phyloP scores from a whole-genome alignment of 2,113 vertebrate genomes.

The Rissa tridactyla region DNA sequence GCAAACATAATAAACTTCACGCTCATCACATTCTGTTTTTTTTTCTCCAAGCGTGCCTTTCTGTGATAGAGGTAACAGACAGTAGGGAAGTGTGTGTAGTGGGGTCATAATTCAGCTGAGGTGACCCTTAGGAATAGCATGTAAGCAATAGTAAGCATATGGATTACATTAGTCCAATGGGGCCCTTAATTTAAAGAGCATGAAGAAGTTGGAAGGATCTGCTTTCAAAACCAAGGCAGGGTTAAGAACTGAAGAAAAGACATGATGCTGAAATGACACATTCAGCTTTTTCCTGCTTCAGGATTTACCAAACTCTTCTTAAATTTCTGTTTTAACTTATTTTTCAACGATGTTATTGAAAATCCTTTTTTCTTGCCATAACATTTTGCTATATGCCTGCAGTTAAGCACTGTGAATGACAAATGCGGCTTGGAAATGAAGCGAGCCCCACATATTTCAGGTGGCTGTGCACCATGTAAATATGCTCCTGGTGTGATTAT shows the following conservation, averaged over 20 bases:
- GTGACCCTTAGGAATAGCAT: slow-evolving; percentile 7
- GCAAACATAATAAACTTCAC: background rate
- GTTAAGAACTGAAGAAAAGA: slow-evolving; percentile 26
- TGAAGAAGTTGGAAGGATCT: slow-evolving; percentile 26
- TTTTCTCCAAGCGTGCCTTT: background rate
- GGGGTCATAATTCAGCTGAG: slow-evolving; percentile 8
- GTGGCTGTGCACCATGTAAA: background rate
- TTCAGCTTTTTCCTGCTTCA: background rate
- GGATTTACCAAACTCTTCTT: background rate
- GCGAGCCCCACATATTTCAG: background rate
- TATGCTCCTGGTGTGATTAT: background rate
- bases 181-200: slow-evolving; percentile 45
- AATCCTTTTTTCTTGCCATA: background rate
- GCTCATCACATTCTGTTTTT: background rate
- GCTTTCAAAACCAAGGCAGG: slow-evolving; percentile 31
- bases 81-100: background rate
- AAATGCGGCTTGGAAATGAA: slow-evolving; percentile 7
- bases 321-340: background rate
- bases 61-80: background rate
- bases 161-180: slow-evolving; percentile 48
- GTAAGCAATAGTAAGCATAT: slow-evolving; percentile 34
- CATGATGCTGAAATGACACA: background rate
- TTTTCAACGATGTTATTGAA: slow-evolving; percentile 10
- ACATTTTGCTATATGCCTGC: background rate
- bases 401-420: background rate